Conservation (phyloP, 2,797 vertebrate species). For the Iguana delicatissima region DNA sequence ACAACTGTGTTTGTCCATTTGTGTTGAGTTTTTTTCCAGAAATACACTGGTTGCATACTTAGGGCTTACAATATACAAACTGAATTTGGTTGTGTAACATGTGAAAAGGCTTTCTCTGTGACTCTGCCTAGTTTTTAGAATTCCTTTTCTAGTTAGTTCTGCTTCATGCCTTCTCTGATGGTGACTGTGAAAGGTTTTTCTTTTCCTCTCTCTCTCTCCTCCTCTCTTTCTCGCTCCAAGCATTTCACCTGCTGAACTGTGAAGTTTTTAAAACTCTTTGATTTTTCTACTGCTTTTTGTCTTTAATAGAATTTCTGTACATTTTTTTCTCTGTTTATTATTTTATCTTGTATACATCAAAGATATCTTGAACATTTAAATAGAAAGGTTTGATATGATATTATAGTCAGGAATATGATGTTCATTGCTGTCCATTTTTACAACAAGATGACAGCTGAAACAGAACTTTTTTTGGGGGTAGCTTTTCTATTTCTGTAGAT, state of each 20-base stretch:
- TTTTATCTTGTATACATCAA: not conserved
- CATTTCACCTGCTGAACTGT: not conserved
- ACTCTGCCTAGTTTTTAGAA: not conserved
- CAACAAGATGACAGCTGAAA: constrained; percentile 40
- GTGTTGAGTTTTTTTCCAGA: not conserved
- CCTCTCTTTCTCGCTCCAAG: not conserved
- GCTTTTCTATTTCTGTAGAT: constrained; percentile 12
- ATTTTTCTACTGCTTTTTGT: not conserved
- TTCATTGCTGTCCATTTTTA: constrained; percentile 10
- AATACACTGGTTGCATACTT: not conserved
- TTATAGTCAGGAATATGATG: constrained; percentile 28
- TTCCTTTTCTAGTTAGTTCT: not conserved
- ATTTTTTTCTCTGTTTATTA: not conserved
- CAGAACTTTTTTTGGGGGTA: not conserved
- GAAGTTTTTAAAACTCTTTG: not conserved
- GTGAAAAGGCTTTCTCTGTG: not conserved
- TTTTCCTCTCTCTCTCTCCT: not conserved
- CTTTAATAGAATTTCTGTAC: not conserved
- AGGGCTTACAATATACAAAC: not conserved
- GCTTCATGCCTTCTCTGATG: not conserved
- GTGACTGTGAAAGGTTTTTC: not conserved
- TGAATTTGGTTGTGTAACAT: not conserved
- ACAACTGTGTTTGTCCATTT: not conserved
- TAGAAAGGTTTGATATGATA: not conserved
- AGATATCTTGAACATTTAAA: not conserved